Evolutionary conservation across 2,888 invertebrate species (phyloP), one percentile per base, ranked within the genome.

Genomic region (Oscheius myriophilus): DNA sequence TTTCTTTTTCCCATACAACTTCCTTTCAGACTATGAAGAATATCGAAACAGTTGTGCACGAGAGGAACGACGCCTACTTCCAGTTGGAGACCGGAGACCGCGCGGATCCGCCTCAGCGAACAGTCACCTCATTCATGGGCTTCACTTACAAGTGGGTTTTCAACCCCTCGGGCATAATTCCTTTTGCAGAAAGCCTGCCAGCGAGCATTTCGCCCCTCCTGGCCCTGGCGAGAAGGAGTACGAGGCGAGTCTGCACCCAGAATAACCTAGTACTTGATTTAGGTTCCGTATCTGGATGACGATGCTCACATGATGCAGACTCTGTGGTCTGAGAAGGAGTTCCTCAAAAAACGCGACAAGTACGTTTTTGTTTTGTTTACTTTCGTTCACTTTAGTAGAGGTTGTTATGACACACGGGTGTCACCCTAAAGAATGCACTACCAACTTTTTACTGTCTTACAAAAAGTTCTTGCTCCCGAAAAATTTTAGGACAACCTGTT

Each of bases 1-100:
- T 43, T 58, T 18, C n/a, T 9, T 2, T 6, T 57, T 18, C n/a
- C n/a, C n/a, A n/a, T n/a, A n/a, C n/a, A n/a, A n/a, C n/a, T n/a
- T n/a, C n/a, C n/a, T n/a, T n/a, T n/a, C 58, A 84, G 80, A 95
- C 96, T 21, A 98, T 98, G 98, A 90, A 91, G 73, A 95, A 96
- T 87, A 89, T 98, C 69, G 93, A 97, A 88, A 89, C 89, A 21
- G 94, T 98, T 0, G 91, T 98, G 0, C 90, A 93, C 66, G 98
- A 98, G 89, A 90, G 98, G 74, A 95, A 99, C 87, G 89, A 90
- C 77, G 97, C 98, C 0, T 95, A 93, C 88, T 91, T 92, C 87
- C 87, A 92, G 78, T 88, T 98, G 63, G 97, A 98, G 90, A 94
- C 93, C 7, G 95, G 95, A 0, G 91, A 92, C 85, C 91, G 90